phyloP scores from a whole-genome alignment of 2,797 vertebrate species.

The Gallinago solitaria region DNA sequence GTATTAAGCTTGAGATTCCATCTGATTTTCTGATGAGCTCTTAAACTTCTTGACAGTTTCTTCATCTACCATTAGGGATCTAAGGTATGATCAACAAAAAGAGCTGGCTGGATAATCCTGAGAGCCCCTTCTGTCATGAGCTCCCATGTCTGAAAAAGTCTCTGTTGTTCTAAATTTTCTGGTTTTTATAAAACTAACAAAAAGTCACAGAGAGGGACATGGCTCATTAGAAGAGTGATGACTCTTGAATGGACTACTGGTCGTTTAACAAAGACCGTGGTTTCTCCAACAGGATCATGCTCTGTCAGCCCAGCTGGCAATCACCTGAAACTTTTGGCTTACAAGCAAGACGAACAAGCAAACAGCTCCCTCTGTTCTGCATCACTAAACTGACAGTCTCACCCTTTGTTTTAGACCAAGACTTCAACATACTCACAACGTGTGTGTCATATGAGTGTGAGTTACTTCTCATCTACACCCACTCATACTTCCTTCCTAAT shows the following conservation, averaged over 20 bases:
- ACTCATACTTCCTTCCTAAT: conserved; percentile 79
- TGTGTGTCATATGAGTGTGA: conserved; percentile 72
- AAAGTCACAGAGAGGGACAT: not conserved
- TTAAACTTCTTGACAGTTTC: not conserved
- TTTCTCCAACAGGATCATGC: not conserved
- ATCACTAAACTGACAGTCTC: conserved; percentile 35
- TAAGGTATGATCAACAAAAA: fast-evolving
- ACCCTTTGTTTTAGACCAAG: conserved; percentile 62
- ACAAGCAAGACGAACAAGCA: not conserved
- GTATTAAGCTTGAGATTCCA: not conserved
- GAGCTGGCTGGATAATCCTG: not conserved
- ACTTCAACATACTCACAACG: conserved; percentile 40
- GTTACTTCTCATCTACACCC: conserved; percentile 73
- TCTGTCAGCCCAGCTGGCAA: not conserved
- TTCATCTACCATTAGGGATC: not conserved
- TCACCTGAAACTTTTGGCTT: not conserved
- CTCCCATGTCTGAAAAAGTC: not conserved
- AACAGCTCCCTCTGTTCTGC: conserved; percentile 37
- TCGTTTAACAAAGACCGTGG: not conserved
- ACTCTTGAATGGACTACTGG: not conserved
- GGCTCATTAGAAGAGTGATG: not conserved
- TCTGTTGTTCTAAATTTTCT: not conserved
- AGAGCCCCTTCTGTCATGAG: not conserved
- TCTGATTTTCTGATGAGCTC: not conserved
- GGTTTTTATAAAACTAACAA: not conserved